Evolutionary conservation across 2,797 vertebrate genomes (phyloP).

Genomic region (Acanthornis magna): DNA sequence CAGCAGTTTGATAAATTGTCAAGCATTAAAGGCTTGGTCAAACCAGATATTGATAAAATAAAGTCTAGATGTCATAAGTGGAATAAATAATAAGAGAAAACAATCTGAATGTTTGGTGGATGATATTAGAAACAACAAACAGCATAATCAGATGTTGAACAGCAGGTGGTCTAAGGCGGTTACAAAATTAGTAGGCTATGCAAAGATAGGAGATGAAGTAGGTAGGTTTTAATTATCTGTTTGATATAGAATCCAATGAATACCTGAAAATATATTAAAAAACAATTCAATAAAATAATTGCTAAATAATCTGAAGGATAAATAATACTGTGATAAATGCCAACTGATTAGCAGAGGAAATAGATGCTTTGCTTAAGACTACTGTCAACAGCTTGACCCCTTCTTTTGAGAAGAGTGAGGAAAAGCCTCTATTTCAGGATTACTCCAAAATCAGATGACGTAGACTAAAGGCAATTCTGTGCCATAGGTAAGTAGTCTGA

Average conservation of each 20-base stretch:
- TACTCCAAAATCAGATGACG: neutral
- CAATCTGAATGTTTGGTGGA: neutral
- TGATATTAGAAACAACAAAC: neutral
- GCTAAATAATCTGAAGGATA: neutral
- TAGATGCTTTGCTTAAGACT: neutral
- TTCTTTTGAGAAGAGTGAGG: neutral
- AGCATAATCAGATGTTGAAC: neutral
- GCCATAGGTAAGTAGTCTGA: neutral
- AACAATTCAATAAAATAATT: neutral
- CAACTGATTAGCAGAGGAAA: neutral
- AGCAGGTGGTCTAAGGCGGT: neutral
- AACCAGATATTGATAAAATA: neutral
- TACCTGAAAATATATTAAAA: neutral
- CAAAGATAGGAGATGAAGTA: neutral
- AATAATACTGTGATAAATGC: neutral
- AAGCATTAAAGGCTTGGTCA: neutral
- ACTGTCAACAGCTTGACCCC: neutral
- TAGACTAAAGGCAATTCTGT: neutral
- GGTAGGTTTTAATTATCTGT: neutral
- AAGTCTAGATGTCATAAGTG: neutral
- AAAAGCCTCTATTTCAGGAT: neutral
- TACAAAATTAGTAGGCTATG: neutral
- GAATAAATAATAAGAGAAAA: neutral
- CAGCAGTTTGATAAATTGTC: neutral
- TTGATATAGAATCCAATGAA: neutral